phyloP scores from a whole-genome alignment of 1,140 invertebrate genomes.

The Orius insidiosus region DNA sequence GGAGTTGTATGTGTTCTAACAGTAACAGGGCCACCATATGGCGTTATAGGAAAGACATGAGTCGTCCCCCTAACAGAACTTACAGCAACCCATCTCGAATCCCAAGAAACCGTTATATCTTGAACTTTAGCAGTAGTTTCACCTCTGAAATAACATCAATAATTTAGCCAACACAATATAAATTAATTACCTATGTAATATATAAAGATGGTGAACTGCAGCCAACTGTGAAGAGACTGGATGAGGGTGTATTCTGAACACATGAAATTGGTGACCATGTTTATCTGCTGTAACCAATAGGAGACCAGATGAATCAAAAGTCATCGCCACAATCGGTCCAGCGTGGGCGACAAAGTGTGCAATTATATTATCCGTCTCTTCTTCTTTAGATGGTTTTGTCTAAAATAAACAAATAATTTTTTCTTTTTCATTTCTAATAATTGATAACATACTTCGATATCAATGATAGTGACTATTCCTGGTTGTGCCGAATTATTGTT shows the following conservation, averaged over 20 bases:
- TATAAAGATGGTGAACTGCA: constrained; percentile 90
- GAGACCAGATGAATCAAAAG: constrained; percentile 83
- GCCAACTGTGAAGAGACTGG: constrained; percentile 70
- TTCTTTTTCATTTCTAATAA: background rate
- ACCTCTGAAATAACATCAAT: constrained; percentile 27
- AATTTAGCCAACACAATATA: too few species aligned
- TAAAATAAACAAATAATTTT: constrained; percentile 14
- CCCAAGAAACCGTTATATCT: constrained; percentile 74
- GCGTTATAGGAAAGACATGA: constrained; percentile 90
- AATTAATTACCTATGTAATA: constrained; percentile 71
- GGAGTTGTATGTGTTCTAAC: constrained; percentile 82
- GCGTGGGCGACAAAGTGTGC: constrained; percentile 91
- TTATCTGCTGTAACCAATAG: constrained; percentile 83
- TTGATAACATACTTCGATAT: constrained; percentile 44
- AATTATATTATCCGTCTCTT: constrained; percentile 17
- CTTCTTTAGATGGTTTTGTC: constrained; percentile 15
- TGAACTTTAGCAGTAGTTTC: constrained; percentile 70
- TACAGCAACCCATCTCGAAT: constrained; percentile 89
- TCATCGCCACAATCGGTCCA: constrained; percentile 74
- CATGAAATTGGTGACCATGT: constrained; percentile 88
- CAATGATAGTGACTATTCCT: constrained; percentile 75
- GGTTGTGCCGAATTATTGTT: constrained; percentile 30
- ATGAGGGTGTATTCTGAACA: constrained; percentile 88
- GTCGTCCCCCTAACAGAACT: constrained; percentile 90
- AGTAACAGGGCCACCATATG: constrained; percentile 85